These are phyloP conservation scores for Cygnus buccinator DNA, from an alignment of 2,113 vertebrate species.

Conservation along the genomic window DNA sequence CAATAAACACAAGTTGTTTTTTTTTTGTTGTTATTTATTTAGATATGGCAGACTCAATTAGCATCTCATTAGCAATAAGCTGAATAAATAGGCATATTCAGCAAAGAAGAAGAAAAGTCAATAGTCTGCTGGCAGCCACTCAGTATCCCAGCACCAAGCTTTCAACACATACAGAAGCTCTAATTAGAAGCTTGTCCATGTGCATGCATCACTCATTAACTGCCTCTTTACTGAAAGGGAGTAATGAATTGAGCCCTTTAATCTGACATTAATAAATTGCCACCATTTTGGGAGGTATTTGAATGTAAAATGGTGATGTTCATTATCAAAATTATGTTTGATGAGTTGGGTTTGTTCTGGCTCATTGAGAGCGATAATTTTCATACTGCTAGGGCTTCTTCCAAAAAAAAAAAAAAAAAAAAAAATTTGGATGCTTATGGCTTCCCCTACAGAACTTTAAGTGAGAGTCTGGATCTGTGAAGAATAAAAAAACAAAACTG, in stretches of 20 bases:
- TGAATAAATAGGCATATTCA: conserved; percentile 61
- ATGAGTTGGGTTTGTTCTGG: conserved; percentile 73
- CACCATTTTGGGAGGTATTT: conserved; percentile 78
- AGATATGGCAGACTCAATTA: conserved; percentile 63
- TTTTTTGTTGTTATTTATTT: conserved; percentile 6
- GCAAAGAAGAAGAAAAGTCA: conserved; percentile 46
- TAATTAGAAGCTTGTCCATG: conserved; percentile 70
- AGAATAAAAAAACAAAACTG: neutral
- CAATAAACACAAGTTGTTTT: neutral
- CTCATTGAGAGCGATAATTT: conserved; percentile 72
- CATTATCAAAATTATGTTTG: conserved; percentile 77
- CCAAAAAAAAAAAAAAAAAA: neutral
- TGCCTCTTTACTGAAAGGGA: conserved; percentile 72
- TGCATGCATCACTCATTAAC: conserved; percentile 69
- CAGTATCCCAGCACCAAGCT: conserved; percentile 39
- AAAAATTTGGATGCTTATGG: neutral
- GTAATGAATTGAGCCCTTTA: conserved; percentile 75
- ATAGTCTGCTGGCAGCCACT: conserved; percentile 40
- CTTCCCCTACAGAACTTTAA: neutral
- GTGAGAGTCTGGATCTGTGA: neutral
- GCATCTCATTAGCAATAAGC: conserved; percentile 63
- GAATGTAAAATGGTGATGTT: conserved; percentile 76
- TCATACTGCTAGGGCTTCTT: neutral
- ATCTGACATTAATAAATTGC: conserved; percentile 81
- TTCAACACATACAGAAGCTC: conserved; percentile 43